A percentile compares a stretch with the other conserved stretches of the same genome.
phyloP scores from a whole-genome alignment of 2,113 vertebrate genomes.

The Genyomyrus donnyi region DNA sequence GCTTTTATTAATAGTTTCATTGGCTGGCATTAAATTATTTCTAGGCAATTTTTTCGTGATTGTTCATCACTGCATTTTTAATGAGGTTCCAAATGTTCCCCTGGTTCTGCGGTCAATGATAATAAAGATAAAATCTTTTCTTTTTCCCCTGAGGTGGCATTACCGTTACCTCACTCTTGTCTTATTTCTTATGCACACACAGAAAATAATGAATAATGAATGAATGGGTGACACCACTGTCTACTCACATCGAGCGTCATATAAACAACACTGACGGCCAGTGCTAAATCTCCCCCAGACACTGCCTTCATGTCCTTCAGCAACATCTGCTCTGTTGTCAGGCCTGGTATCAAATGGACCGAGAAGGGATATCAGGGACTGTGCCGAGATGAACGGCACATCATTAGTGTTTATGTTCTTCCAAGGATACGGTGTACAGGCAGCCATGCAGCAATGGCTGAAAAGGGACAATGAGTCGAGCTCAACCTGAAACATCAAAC shows the following conservation, averaged over 20 bases:
- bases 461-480: neutral
- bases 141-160: neutral
- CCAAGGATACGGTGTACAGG: neutral
- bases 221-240: neutral
- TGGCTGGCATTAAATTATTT: neutral
- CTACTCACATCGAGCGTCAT: constrained; percentile 67
- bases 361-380: neutral
- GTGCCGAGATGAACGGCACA: neutral
- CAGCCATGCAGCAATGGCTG: neutral
- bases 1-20: neutral
- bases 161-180: neutral
- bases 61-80: neutral
- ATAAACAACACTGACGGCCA: constrained; percentile 75
- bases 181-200: neutral
- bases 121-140: neutral
- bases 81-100: neutral
- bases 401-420: neutral
- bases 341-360: constrained; percentile 53
- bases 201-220: neutral
- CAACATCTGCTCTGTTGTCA: constrained; percentile 84
- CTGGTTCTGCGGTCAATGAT: neutral
- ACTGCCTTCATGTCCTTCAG: constrained; percentile 82
- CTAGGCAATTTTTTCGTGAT: neutral
- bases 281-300: constrained; percentile 39
- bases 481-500: constrained; percentile 79